A percentile compares a stretch with the other conserved stretches of the same genome.
Conservation (phyloP, 2,113 vertebrate species). For the Cinclus mexicanus region DNA sequence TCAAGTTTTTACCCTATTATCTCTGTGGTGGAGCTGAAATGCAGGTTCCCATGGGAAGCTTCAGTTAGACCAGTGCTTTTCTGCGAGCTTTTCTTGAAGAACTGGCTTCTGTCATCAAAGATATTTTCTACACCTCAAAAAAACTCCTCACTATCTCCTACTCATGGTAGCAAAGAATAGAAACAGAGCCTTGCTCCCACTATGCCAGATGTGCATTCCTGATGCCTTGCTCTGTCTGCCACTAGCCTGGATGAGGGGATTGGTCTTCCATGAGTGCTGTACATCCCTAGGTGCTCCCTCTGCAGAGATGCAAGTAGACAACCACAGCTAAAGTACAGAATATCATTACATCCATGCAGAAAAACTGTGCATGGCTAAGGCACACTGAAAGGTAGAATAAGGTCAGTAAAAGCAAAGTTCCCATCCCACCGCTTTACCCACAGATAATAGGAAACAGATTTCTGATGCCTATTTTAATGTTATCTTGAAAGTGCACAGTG, state of each 20-base stretch:
- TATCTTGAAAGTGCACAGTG: not conserved
- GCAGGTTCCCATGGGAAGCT: not conserved
- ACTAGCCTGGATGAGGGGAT: not conserved
- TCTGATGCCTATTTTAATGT: not conserved
- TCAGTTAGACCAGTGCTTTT: not conserved
- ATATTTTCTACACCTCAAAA: not conserved
- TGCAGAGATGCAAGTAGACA: not conserved
- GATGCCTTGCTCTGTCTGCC: not conserved
- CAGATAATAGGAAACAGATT: not conserved
- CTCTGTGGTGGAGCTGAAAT: not conserved
- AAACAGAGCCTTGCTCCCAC: not conserved
- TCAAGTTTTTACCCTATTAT: not conserved
- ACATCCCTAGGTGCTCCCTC: not conserved
- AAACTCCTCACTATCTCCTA: not conserved
- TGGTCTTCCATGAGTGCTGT: not conserved
- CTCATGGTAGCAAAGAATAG: not conserved
- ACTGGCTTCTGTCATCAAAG: constrained; percentile 7
- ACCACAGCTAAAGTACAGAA: not conserved
- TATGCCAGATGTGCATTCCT: not conserved
- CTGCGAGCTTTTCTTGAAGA: not conserved
- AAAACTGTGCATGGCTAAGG: not conserved
- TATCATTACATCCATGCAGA: not conserved
- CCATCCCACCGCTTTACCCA: not conserved
- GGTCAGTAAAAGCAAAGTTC: not conserved
- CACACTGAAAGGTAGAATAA: not conserved